Conservation (phyloP, 1,140 invertebrate species). For the Goniozus legneri region DNA sequence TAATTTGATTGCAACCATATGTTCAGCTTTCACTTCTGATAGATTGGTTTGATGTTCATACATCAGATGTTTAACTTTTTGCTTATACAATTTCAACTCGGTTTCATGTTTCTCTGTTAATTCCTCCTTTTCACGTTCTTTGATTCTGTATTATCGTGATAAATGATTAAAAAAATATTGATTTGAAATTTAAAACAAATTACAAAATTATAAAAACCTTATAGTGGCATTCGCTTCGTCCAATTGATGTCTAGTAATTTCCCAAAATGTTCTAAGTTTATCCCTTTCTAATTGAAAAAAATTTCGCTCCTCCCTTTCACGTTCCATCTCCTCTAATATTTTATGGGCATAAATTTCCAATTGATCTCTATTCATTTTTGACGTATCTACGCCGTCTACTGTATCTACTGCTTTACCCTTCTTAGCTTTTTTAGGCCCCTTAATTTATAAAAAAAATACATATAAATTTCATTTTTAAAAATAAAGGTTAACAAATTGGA, state of each 20-base stretch:
- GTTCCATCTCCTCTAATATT: constrained; percentile 88
- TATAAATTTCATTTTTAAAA: no score
- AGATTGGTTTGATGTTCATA: constrained; percentile 86
- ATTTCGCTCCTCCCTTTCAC: constrained; percentile 91
- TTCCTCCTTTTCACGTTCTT: constrained; percentile 86
- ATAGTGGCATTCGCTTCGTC: constrained; percentile 73
- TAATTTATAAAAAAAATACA: no score
- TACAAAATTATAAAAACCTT: constrained; percentile 52
- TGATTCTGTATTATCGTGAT: constrained; percentile 58
- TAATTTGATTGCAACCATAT: constrained; percentile 70
- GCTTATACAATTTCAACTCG: constrained; percentile 83
- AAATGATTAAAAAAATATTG: neutral
- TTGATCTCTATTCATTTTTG: constrained; percentile 91
- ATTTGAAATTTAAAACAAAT: constrained; percentile 8
- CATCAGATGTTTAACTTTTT: constrained; percentile 89
- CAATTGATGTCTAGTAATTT: constrained; percentile 80
- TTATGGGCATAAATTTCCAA: constrained; percentile 82
- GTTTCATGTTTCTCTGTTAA: constrained; percentile 80
- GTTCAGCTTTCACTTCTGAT: constrained; percentile 73
- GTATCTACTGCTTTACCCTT: constrained; percentile 23
- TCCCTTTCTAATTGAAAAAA: constrained; percentile 94
- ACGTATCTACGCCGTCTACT: constrained; percentile 85
- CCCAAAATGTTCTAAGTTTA: constrained; percentile 92
- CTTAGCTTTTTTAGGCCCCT: constrained; percentile 29
- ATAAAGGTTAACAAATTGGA: no score